Percentiles rank a stretch among this genome's conserved stretches.
Evolutionary conservation across 2,797 vertebrate species (phyloP).

Genomic region (Dermochelys coriacea): DNA sequence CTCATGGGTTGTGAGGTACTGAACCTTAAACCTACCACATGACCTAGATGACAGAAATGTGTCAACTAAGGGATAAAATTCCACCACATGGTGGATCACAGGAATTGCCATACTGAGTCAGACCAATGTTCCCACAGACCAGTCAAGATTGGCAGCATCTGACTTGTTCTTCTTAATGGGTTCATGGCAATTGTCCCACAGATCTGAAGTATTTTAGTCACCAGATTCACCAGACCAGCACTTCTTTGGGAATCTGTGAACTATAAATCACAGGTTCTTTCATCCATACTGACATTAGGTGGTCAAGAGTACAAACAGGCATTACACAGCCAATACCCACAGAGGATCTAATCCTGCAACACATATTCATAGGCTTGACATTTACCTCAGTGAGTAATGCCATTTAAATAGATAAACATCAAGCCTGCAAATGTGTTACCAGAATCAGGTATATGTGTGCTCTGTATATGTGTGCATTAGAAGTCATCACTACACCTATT

Average conservation of each 20-base stretch:
- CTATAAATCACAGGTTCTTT: neutral
- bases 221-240: fast-evolving
- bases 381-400: neutral
- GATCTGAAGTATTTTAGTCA: neutral
- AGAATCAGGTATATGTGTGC: neutral
- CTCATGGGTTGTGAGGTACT: neutral
- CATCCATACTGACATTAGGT: neutral
- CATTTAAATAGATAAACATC: neutral
- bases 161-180: neutral
- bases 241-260: neutral
- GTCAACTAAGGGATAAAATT: neutral
- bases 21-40: neutral
- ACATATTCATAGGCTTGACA: neutral
- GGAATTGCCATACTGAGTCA: too few relatives aligned
- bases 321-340: neutral
- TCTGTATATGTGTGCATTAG: neutral
- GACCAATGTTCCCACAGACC: neutral
- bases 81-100: neutral
- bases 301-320: neutral
- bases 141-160: neutral
- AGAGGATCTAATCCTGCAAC: neutral
- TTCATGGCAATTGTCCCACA: neutral
- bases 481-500: neutral
- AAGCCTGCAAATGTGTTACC: neutral
- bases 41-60: neutral